Conservation (phyloP, 23 tunicate genomes). For the Ascidia mentula region DNA sequence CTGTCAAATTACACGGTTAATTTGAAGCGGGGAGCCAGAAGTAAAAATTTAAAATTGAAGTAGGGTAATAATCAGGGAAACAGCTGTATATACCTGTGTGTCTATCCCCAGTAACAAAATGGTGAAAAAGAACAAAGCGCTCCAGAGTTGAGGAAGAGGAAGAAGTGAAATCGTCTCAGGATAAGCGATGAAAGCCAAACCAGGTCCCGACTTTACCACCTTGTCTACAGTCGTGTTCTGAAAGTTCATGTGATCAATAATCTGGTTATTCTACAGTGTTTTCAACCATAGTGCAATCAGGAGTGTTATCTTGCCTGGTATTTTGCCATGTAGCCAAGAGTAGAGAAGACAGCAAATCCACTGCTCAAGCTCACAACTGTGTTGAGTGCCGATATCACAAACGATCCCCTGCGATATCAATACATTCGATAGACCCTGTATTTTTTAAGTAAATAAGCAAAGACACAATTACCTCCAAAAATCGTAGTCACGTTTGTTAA, state of each 20-base stretch:
- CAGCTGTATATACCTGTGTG: conserved; percentile 1
- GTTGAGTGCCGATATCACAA: background rate
- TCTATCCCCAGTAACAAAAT: background rate
- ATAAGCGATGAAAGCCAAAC: conserved; percentile 10
- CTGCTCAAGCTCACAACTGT: background rate
- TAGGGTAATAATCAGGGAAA: too few relatives aligned
- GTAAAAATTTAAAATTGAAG: too few relatives aligned
- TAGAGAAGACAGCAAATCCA: background rate
- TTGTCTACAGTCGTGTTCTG: conserved; percentile 1
- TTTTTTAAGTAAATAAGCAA: background rate
- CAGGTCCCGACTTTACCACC: background rate
- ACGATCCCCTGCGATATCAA: background rate
- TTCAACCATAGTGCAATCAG: background rate
- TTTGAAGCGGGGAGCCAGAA: too few relatives aligned
- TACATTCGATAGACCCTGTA: too few relatives aligned
- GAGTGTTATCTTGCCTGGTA: background rate
- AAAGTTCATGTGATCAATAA: too few relatives aligned
- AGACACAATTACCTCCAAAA: background rate
- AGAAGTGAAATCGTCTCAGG: background rate
- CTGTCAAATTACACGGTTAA: too few relatives aligned
- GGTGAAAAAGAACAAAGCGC: conserved; percentile 2
- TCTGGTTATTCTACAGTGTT: too few relatives aligned
- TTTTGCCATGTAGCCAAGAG: background rate
- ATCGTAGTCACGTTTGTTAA: background rate
- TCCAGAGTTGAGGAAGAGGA: conserved; percentile 5